Evolutionary conservation across 2,888 invertebrate species (phyloP).

Genomic region (Lepidocyrtinus sp.): DNA sequence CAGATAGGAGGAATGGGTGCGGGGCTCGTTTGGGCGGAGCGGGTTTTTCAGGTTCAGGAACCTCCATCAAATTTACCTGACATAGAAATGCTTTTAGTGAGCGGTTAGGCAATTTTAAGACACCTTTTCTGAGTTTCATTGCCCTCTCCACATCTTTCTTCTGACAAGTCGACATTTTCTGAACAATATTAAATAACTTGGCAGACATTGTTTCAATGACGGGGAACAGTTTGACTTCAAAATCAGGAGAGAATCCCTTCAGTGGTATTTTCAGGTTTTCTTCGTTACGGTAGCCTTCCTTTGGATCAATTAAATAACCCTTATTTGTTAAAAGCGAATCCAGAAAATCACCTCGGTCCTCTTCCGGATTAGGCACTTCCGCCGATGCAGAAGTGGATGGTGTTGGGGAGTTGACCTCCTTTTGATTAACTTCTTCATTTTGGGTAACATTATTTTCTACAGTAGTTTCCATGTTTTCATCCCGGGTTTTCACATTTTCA

Average conservation of each 20-base stretch:
- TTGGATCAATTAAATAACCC: constrained; percentile 21
- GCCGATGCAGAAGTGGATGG: not conserved
- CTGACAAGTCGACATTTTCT: constrained; percentile 33
- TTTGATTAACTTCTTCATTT: not conserved
- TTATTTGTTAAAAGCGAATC: constrained; percentile 17
- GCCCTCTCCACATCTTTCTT: constrained; percentile 32
- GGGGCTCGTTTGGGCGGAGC: constrained; percentile 28
- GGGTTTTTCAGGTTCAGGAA: not conserved
- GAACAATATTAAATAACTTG: constrained; percentile 56
- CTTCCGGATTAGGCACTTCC: not conserved
- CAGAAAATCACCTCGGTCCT: not conserved
- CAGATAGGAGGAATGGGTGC: constrained; percentile 32
- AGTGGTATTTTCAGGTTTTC: constrained; percentile 49
- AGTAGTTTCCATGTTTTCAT: too few species aligned
- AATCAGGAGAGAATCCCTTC: constrained; percentile 43
- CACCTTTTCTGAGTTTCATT: constrained; percentile 29
- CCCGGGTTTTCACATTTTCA: too few species aligned
- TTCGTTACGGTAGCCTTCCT: constrained; percentile 25
- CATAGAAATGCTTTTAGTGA: constrained; percentile 22
- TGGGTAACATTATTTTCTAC: too few species aligned
- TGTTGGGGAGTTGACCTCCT: too few species aligned
- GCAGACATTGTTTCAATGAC: constrained; percentile 51
- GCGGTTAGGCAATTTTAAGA: constrained; percentile 9
- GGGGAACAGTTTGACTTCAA: constrained; percentile 49
- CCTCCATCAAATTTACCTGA: constrained; percentile 8